Percentiles rank a stretch among this genome's conserved stretches.
These are phyloP conservation scores for Theristicus caerulescens DNA, from an alignment of 2,113 vertebrate species.

Conservation along the genomic window DNA sequence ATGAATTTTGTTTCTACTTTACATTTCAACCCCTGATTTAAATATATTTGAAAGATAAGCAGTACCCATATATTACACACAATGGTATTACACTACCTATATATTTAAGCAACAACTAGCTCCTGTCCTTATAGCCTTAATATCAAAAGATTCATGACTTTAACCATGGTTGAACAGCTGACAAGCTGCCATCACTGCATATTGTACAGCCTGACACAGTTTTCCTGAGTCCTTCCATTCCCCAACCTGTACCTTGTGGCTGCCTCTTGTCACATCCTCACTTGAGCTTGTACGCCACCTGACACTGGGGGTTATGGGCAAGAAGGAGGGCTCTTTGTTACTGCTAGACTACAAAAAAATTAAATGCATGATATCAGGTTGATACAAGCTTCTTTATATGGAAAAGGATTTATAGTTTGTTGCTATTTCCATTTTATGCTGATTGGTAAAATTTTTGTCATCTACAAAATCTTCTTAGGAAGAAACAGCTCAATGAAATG, in stretches of 20 bases:
- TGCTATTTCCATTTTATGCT: background rate
- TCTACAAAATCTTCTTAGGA: background rate
- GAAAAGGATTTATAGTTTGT: background rate
- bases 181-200: background rate
- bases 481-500: background rate
- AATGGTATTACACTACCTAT: background rate
- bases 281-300: background rate
- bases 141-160: background rate
- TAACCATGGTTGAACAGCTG: background rate
- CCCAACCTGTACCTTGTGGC: background rate
- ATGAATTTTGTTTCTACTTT: slow-evolving; percentile 21
- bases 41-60: slow-evolving; percentile 15
- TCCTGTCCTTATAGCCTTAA: background rate
- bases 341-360: background rate
- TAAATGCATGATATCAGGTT: background rate
- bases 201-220: background rate
- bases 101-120: slow-evolving; percentile 11
- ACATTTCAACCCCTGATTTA: slow-evolving; percentile 26
- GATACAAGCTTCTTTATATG: background rate
- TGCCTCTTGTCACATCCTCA: background rate
- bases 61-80: background rate
- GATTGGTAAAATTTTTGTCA: background rate
- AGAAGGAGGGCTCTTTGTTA: background rate
- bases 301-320: background rate
- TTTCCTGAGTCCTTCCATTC: background rate